phyloP scores from a whole-genome alignment of 2,113 vertebrate species.

The Budorcas taxicolor region DNA sequence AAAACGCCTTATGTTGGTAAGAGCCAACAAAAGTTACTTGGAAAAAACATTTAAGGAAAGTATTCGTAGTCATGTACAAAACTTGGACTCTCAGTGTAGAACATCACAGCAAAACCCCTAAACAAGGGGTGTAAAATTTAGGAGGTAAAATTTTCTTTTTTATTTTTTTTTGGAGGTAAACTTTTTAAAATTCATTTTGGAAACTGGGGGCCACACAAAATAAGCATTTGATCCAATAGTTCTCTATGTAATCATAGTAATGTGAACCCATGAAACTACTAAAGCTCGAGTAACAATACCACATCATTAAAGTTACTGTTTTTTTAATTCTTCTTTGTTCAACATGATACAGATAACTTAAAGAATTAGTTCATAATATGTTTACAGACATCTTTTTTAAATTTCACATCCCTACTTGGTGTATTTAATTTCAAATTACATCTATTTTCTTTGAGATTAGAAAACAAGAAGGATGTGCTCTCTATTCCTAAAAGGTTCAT shows the following conservation, averaged over 20 bases:
- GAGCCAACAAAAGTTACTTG: background rate
- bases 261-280: background rate
- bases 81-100: background rate
- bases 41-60: background rate
- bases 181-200: background rate
- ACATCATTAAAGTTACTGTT: background rate
- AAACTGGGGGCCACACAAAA: background rate
- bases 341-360: background rate
- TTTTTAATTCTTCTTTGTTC: conserved; percentile 5
- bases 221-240: background rate
- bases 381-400: background rate
- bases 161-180: background rate
- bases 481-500: background rate
- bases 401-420: background rate
- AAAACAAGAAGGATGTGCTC: background rate
- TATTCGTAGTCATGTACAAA: background rate
- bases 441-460: background rate
- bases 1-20: background rate
- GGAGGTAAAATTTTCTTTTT: background rate
- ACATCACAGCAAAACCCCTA: background rate
- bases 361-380: background rate
- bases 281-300: background rate
- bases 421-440: conserved; percentile 16
- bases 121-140: background rate
- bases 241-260: background rate